Percentiles rank a stretch among this genome's conserved stretches.
Conservation (phyloP, 2,113 vertebrate genomes). For the Eonycteris spelaea region DNA sequence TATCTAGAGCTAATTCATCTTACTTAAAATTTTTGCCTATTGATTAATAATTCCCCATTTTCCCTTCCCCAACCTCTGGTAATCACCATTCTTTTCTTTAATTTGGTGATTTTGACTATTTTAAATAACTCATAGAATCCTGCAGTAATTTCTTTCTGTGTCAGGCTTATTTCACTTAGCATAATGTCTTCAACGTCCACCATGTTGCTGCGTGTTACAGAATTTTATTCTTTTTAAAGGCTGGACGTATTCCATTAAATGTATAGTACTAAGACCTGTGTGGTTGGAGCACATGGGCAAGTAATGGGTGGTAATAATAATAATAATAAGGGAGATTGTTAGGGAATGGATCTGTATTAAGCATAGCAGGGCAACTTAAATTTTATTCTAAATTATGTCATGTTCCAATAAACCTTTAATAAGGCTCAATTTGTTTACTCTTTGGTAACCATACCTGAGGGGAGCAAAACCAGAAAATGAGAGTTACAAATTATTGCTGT, state of each 20-base stretch:
- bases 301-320: neutral
- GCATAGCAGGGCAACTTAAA: neutral
- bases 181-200: neutral
- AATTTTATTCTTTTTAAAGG: neutral
- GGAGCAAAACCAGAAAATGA: neutral
- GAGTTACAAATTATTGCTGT: neutral
- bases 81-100: neutral
- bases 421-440: neutral
- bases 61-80: neutral
- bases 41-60: neutral
- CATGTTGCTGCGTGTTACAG: neutral
- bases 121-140: neutral
- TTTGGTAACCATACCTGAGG: neutral
- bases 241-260: neutral
- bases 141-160: neutral
- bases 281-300: neutral
- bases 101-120: neutral
- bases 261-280: neutral
- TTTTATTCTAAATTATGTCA: neutral
- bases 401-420: neutral
- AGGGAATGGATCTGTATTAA: neutral
- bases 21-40: neutral
- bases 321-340: neutral
- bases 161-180: neutral
- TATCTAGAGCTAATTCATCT: neutral